Evolutionary conservation across 1,140 invertebrate genomes (phyloP).

Genomic region (Cotesia vestalis): DNA sequence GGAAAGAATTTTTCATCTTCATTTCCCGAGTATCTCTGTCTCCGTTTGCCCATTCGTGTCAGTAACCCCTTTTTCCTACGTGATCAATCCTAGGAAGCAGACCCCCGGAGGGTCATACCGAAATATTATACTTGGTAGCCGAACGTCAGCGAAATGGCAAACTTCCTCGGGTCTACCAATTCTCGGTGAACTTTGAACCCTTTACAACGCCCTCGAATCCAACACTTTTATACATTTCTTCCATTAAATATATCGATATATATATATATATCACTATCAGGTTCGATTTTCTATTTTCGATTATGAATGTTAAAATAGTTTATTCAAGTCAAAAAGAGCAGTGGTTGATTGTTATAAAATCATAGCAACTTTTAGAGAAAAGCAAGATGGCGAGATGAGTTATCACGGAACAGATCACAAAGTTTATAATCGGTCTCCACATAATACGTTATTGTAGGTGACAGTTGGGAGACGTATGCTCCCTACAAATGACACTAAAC

Average conservation of each 20-base stretch:
- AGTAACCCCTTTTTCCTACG: conserved; percentile 18
- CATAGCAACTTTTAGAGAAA: no score
- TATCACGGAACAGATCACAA: no score
- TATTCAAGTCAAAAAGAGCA: no score
- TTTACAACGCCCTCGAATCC: conserved; percentile 25
- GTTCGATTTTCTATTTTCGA: no score
- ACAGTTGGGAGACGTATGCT: conserved; percentile 14
- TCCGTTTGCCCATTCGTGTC: conserved; percentile 1
- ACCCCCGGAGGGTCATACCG: conserved; percentile 27
- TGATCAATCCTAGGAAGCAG: conserved; percentile 26
- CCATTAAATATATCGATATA: no score
- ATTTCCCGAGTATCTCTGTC: not conserved
- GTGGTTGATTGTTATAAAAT: no score
- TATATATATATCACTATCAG: no score
- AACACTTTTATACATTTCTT: not conserved
- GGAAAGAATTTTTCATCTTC: not conserved
- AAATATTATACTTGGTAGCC: conserved; percentile 10
- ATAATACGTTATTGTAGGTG: conserved; percentile 13
- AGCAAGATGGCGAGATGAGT: no score
- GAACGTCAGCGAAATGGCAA: conserved; percentile 37
- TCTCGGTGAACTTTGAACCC: conserved; percentile 34
- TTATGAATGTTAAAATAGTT: no score
- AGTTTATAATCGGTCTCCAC: conserved; percentile 14
- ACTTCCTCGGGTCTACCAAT: conserved; percentile 30
- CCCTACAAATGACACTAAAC: conserved; percentile 12